A percentile compares a stretch with the other conserved stretches of the same genome.
Evolutionary conservation across 2,888 invertebrate species (phyloP).

Genomic region (Dryomyza anilis): DNA sequence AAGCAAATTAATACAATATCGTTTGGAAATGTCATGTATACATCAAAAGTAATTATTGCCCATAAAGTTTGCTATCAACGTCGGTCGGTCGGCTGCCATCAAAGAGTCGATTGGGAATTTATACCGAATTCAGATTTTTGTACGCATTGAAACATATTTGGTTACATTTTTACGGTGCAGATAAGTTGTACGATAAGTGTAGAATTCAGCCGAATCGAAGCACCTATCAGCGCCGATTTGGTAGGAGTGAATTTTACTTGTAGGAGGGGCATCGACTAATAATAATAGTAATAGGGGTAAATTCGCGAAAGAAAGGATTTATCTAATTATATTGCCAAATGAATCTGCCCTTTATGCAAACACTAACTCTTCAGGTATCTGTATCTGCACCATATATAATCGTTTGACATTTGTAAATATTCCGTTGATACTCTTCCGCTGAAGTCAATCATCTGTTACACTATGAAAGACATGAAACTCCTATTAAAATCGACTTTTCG

Average conservation of each 20-base stretch:
- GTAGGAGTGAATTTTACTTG: neutral
- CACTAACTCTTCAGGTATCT: too few species aligned
- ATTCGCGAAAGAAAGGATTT: conserved; percentile 47
- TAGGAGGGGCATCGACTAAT: neutral
- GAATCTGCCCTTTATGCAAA: conserved; percentile 33
- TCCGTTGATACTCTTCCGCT: too few species aligned
- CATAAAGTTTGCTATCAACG: conserved; percentile 9
- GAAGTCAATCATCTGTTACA: too few species aligned
- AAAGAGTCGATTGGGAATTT: neutral
- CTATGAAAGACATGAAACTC: too few species aligned
- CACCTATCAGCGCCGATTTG: neutral
- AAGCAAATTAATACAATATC: neutral
- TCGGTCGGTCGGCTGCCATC: neutral
- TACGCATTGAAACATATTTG: neutral
- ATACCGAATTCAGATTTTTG: neutral
- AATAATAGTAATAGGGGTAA: neutral
- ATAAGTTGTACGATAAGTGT: neutral
- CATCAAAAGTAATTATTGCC: neutral
- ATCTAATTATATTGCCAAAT: conserved; percentile 59
- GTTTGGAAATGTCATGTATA: neutral
- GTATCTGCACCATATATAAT: too few species aligned
- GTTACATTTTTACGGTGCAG: neutral
- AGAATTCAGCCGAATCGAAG: neutral
- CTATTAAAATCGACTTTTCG: too few species aligned
- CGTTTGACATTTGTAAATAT: too few species aligned